These are phyloP conservation scores for Hypolimnas misippus DNA, from an alignment of 2,888 invertebrate species.

Conservation along the genomic window DNA sequence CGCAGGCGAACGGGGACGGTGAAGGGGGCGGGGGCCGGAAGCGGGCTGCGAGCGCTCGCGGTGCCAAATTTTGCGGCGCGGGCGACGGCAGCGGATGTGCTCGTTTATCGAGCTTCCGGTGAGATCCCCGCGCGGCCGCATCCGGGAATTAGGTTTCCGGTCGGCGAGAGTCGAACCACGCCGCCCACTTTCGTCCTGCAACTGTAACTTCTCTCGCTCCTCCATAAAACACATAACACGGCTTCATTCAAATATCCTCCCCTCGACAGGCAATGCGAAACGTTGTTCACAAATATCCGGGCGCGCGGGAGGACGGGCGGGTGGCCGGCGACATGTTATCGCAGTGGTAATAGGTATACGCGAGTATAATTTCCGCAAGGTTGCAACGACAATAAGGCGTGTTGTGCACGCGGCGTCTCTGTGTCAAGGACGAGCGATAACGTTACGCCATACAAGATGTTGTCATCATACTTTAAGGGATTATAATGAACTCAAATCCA, in stretches of 20 bases:
- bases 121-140: constrained; percentile 82
- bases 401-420: constrained; percentile 79
- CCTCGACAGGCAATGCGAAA: not conserved
- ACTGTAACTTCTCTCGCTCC: constrained; percentile 49
- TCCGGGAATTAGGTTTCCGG: constrained; percentile 84
- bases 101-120: constrained; percentile 83
- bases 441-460: constrained; percentile 61
- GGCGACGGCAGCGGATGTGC: constrained; percentile 83
- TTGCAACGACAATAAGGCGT: constrained; percentile 78
- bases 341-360: constrained; percentile 50
- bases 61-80: constrained; percentile 84
- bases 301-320: not conserved
- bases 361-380: constrained; percentile 74
- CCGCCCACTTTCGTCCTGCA: constrained; percentile 79
- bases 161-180: constrained; percentile 75
- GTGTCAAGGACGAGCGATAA: constrained; percentile 83
- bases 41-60: constrained; percentile 80
- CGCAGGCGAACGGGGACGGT: constrained; percentile 76
- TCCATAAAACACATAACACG: constrained; percentile 21
- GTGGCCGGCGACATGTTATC: constrained; percentile 62
- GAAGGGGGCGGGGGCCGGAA: constrained; percentile 80
- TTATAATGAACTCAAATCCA: constrained; percentile 30
- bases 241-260: constrained; percentile 9
- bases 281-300: constrained; percentile 1
- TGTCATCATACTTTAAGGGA: constrained; percentile 47